Percentiles rank a stretch among this genome's conserved stretches.
phyloP scores from a whole-genome alignment of 2,888 invertebrate species.

The Taenaris catops region DNA sequence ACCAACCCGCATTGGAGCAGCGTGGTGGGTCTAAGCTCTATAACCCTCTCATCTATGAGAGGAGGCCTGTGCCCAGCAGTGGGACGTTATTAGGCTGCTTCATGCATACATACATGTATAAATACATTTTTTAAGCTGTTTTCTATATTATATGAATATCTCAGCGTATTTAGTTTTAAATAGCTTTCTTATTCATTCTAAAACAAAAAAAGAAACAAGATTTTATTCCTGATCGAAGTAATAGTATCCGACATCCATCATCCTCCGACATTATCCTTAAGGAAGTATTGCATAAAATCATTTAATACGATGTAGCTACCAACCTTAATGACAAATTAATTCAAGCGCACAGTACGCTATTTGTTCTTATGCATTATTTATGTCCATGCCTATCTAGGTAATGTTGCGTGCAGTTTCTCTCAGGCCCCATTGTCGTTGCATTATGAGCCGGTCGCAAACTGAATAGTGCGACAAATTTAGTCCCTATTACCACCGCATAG shows the following conservation, averaged over 20 bases:
- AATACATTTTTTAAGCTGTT: too few species aligned
- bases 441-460: slow-evolving; percentile 20
- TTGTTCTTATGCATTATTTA: slow-evolving; percentile 24
- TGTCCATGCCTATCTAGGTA: slow-evolving; percentile 24
- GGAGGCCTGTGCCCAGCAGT: too few species aligned
- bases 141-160: too few species aligned
- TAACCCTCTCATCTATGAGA: too few species aligned
- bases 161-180: too few species aligned
- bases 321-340: slow-evolving; percentile 23
- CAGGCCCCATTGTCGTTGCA: slow-evolving; percentile 38
- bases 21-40: too few species aligned
- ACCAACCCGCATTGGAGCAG: too few species aligned
- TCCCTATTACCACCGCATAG: slow-evolving; percentile 16
- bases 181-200: too few species aligned
- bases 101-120: not conserved
- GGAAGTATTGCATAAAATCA: slow-evolving; percentile 11
- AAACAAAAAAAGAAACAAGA: too few species aligned
- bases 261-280: slow-evolving; percentile 6
- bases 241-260: too few species aligned
- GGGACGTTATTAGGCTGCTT: not conserved
- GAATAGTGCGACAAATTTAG: slow-evolving; percentile 8
- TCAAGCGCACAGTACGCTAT: slow-evolving; percentile 18
- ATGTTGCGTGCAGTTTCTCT: slow-evolving; percentile 39
- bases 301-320: slow-evolving; percentile 10
- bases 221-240: too few species aligned